Evolutionary conservation across 2,888 invertebrate genomes (phyloP), one percentile per base, ranked within the genome.

Genomic region (Pteria penguin): DNA sequence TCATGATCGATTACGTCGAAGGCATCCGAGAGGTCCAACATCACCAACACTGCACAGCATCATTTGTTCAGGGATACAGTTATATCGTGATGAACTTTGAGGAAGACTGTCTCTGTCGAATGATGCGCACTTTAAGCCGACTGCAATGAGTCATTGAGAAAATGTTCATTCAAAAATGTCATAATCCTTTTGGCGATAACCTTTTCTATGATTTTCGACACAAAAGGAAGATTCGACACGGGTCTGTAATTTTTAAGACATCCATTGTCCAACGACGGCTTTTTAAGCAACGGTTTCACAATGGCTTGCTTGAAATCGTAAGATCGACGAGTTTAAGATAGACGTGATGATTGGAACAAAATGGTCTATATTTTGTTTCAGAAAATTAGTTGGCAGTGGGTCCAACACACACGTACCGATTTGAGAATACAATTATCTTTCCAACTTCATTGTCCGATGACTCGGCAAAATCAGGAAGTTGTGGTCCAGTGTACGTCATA

Each of bases 1-100:
- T 5, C 27, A 60, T 60, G n/a, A 31, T 60, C 60, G 8, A 60
- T 60, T 11, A 27, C 27, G n/a, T 60, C 60, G n/a, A 60, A 60
- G 29, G 60, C 60, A 11, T 26, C 60, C 14, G 60, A 60, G 8
- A 60, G 8, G 8, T 60, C 60, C 8, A 60, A 27, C 60, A 57
- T 54, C 26, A 57, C 29, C 27, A 54, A 27, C n/a, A 68, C 57
- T 11, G 55, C 29, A 31, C 57, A 24, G n/a, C n/a, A n/a, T n/a
- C n/a, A n/a, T n/a, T n/a, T n/a, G n/a, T n/a, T n/a, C n/a, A n/a
- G n/a, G n/a, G n/a, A n/a, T n/a, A n/a, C n/a, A n/a, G n/a, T n/a
- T n/a, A n/a, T n/a, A n/a, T n/a, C n/a, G n/a, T n/a, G n/a, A n/a
- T n/a, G n/a, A n/a, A n/a, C n/a, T n/a, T n/a, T n/a, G n/a, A n/a